phyloP scores from a whole-genome alignment of 2,113 vertebrate genomes.

The Gavialis gangeticus region DNA sequence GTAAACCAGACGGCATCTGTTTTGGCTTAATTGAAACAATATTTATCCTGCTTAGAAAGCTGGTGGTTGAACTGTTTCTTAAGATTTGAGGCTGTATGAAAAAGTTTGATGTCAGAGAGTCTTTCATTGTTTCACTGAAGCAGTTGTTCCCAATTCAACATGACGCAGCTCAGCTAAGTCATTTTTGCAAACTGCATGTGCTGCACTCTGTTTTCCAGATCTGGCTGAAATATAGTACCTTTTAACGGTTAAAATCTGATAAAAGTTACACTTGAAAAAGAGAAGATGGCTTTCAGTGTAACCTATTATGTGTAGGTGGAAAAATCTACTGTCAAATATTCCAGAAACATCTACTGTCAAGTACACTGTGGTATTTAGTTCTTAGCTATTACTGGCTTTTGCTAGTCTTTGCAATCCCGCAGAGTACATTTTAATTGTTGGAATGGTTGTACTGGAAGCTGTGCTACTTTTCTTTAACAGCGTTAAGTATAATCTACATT shows the following conservation, averaged over 20 bases:
- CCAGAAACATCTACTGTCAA: too few species aligned
- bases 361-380: neutral
- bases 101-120: neutral
- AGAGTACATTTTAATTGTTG: neutral
- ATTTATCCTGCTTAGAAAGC: constrained; percentile 31
- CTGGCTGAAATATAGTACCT: neutral
- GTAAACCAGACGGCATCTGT: constrained; percentile 35
- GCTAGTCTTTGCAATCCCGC: neutral
- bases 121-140: neutral
- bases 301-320: neutral
- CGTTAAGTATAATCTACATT: neutral
- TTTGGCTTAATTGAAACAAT: constrained; percentile 41
- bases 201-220: neutral
- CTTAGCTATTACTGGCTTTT: neutral
- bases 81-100: neutral
- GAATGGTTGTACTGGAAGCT: neutral
- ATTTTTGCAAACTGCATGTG: neutral
- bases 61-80: constrained; percentile 14
- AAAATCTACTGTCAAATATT: neutral
- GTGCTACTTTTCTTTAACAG: accelerated
- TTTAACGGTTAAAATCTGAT: neutral
- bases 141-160: accelerated
- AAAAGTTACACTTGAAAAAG: neutral
- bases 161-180: neutral
- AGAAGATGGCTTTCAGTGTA: neutral